A percentile compares a stretch with the other conserved stretches of the same genome.
phyloP scores from a whole-genome alignment of 1,140 invertebrate species.

The Lordiphosa clarofinis region DNA sequence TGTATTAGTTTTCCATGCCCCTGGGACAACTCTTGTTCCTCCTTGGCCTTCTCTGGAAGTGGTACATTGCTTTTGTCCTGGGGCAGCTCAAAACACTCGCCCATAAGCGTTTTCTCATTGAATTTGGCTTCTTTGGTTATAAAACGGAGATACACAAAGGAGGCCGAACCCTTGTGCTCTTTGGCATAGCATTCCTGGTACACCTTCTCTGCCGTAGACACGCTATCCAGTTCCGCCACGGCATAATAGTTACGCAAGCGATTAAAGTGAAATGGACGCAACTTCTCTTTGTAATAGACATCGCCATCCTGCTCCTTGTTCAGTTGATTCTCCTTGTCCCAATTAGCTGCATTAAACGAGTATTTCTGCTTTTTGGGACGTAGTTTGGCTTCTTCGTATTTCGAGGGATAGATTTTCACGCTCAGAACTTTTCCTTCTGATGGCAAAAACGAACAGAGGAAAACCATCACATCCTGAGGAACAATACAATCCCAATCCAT shows the following conservation, averaged over 20 bases:
- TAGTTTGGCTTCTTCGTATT: conserved; percentile 95
- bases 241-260: no score
- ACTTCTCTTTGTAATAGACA: conserved; percentile 90
- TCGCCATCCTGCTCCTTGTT: conserved; percentile 67
- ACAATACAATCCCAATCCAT: no score
- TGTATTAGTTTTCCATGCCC: no score
- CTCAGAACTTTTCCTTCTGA: conserved; percentile 87
- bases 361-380: conserved; percentile 93
- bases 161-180: conserved; percentile 86
- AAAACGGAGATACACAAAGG: no score
- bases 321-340: conserved; percentile 50
- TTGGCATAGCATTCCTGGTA: conserved; percentile 87
- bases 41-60: no score
- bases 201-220: conserved; percentile 87
- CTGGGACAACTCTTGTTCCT: no score
- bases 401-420: conserved; percentile 96
- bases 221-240: conserved; percentile 48
- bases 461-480: no score
- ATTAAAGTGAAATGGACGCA: conserved; percentile 96
- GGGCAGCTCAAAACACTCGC: no score
- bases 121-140: no score
- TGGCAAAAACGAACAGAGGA: no score
- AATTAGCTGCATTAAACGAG: conserved; percentile 57
- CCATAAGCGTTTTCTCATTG: no score
- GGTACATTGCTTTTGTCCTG: no score